Conservation (phyloP, 53 echinoderm and acorn worm genomes). For the Paelopatides confundens region DNA sequence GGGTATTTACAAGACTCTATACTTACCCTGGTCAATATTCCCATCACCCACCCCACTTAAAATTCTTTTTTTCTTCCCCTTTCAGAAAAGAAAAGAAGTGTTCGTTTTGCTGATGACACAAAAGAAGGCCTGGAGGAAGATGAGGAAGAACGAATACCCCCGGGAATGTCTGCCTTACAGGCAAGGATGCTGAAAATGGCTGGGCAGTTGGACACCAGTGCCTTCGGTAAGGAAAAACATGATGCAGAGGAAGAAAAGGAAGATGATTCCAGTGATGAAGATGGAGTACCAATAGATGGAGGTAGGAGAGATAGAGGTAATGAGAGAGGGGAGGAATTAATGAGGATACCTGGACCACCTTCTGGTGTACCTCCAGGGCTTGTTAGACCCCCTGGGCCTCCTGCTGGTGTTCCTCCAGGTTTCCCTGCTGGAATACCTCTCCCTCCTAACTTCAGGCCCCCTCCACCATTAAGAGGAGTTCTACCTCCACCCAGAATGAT, state of each 20-base stretch:
- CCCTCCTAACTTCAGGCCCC: constrained; percentile 63
- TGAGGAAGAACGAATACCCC: constrained; percentile 64
- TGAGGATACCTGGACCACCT: constrained; percentile 72
- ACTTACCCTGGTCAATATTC: too few relatives aligned
- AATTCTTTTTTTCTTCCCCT: not conserved
- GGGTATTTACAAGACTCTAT: too few relatives aligned
- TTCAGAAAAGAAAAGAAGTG: constrained; percentile 60
- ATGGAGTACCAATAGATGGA: constrained; percentile 25
- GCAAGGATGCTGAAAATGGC: constrained; percentile 96
- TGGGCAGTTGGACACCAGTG: constrained; percentile 75
- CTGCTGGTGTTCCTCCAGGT: constrained; percentile 83
- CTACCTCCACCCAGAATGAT: constrained; percentile 84
- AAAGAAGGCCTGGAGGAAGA: constrained; percentile 29
- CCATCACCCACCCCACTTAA: too few relatives aligned
- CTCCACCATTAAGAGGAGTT: constrained; percentile 73
- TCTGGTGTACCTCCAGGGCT: constrained; percentile 79
- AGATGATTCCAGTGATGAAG: constrained; percentile 66
- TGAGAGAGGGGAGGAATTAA: constrained; percentile 2
- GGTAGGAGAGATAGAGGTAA: constrained; percentile 45
- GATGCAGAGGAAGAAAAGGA: constrained; percentile 70
- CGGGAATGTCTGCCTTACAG: constrained; percentile 91
- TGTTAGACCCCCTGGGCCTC: constrained; percentile 74
- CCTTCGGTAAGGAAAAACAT: not conserved
- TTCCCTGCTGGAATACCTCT: constrained; percentile 45
- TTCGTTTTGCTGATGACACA: constrained; percentile 69